Base-by-base conservation (phyloP, 2,113 vertebrate species). In the Lasiurus borealis region DNA sequence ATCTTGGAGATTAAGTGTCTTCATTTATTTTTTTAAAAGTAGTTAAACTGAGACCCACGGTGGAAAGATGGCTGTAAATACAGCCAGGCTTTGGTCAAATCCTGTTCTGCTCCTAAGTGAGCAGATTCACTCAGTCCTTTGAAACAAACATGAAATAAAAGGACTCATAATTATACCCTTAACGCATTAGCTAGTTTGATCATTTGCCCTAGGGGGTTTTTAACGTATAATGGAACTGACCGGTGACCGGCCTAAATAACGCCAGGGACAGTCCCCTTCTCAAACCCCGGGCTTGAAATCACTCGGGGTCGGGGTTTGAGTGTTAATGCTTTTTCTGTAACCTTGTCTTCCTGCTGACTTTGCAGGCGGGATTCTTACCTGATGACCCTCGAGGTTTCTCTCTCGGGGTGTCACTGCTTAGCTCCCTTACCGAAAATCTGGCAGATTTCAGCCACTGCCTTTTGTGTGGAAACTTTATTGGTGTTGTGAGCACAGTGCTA, bases 101-200 rank as follows among this genome's bases (percentile, higher is more conserved):
- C 27, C 12, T 94, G 10, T 73, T 68, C 57, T 8, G 8, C 48
- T n/a, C 62, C 57, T 62, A 71, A 82, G 68, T 57, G 71, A 76
- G 31, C 64, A 52, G 29, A 81, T 81, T 85, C 50, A 84, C 12
- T 54, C 50, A n/a, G 44, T 69, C 34, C 8, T 50, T 90, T 81
- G 81, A 96, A 88, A 84, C 50, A 90, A 34, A 40, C 12, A 40
- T n/a, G 68, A 82, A 68, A 25, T 90, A 78, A 69, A 95, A 71
- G 80, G 75, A 77, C 44, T 92, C 27, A 62, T 64, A 66, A 78
- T 69, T 34, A 76, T 0, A 85, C 69, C 29, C 80, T 50, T 76
- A 69, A 83, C 44, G 73, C 52, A 54, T 82, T 72, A 78, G 62
- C 21, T 91, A 14, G 4, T 66, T 90, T 50, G 16, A 52, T 44